Evolutionary conservation across 2,113 vertebrate species (phyloP), one percentile per base, ranked within the genome.

Genomic region (Caloenas nicobarica): DNA sequence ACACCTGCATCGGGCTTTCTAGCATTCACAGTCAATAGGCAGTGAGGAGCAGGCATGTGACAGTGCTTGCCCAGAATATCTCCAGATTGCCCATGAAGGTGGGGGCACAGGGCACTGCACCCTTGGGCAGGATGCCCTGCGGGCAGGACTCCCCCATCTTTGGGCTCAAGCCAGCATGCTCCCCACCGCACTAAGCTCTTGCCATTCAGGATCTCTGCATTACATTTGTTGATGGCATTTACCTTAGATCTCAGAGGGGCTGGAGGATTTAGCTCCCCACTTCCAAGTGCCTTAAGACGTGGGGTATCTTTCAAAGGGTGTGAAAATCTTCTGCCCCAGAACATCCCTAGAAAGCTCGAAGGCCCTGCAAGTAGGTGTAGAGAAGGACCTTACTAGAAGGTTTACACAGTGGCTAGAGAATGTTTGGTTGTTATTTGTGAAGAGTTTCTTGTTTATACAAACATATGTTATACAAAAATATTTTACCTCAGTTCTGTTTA

Each of bases 1-100:
- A 77, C 28, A 65, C 5, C 48, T 16, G 17, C 50, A 69, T 1
- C 0, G 0, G 58, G 50, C 33, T 69, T 56, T 38, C 23, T 16
- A 51, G 62, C 16, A 42, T 15, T 48, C 38, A 12, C n/a, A 60
- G 34, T 21, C 2, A 0, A 64, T 5, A 36, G 40, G 46, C 16
- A 58, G 38, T 8, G 7, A 83, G 77, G 10, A 64, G 11, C 38
- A 84, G 34, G 23, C 34, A 19, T 3, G 19, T n/a, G 21, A 42
- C 3, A 29, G 12, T 7, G 7, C 14, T 56, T 60, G 23, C 40
- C 50, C 56, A 77, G 33, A 61, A 56, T 26, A 57, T 57, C 11
- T 70, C 36, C 44, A 61, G 22, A 56, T 24, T n/a, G 48, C 50
- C 56, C 44, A 16, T 73, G 53, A 83, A 56, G 40, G 57, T 56